A percentile compares a stretch with the other conserved stretches of the same genome.
Evolutionary conservation across 1,140 invertebrate species (phyloP).

Genomic region (Drosophila asahinai): DNA sequence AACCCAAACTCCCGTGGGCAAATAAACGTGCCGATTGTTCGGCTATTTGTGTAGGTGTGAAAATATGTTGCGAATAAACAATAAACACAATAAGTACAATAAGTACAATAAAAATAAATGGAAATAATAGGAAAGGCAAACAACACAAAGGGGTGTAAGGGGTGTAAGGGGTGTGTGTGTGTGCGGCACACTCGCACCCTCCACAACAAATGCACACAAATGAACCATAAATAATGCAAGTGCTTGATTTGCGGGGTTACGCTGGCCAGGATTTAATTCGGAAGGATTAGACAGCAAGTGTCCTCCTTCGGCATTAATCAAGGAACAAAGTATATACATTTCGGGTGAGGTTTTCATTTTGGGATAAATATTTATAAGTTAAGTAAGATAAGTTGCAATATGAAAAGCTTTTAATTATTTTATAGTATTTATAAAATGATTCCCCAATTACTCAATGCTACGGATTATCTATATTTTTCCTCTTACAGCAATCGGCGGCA

Average conservation of each 20-base stretch:
- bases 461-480: not conserved
- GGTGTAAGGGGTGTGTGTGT: slow-evolving; percentile 28
- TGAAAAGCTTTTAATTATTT: no score
- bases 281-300: slow-evolving; percentile 5
- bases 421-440: no score
- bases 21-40: slow-evolving; percentile 70
- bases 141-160: slow-evolving; percentile 37
- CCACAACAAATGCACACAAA: slow-evolving; percentile 37
- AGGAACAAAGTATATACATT: not conserved
- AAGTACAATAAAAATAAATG: slow-evolving; percentile 74
- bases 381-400: no score
- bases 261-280: not conserved
- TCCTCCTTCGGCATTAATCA: not conserved
- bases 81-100: slow-evolving; percentile 56
- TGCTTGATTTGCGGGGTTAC: slow-evolving; percentile 25
- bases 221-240: slow-evolving; percentile 66
- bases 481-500: not conserved
- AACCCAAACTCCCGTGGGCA: slow-evolving; percentile 56
- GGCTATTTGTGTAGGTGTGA: slow-evolving; percentile 82
- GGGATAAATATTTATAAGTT: not conserved
- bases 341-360: no score
- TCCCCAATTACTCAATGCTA: not conserved
- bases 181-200: slow-evolving; percentile 29
- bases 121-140: slow-evolving; percentile 73
- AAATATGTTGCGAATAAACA: slow-evolving; percentile 81